Percentiles rank a stretch among this genome's conserved stretches.
These are phyloP conservation scores for Calliopum simillimum DNA, from an alignment of 2,888 invertebrate species.

Conservation along the genomic window DNA sequence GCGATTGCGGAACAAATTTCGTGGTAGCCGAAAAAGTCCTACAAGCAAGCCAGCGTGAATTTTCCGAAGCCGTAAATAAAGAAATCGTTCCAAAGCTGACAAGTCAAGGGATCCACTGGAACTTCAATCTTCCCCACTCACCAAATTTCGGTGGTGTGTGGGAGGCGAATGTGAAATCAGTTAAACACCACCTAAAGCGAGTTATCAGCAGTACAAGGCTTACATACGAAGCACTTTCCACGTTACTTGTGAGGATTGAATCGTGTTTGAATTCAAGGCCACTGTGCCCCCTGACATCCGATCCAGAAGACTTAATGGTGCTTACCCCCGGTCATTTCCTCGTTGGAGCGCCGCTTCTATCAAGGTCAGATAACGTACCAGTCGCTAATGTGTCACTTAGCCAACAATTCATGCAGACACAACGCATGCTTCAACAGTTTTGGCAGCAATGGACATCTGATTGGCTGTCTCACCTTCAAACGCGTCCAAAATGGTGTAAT, in stretches of 20 bases:
- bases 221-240: conserved; percentile 35
- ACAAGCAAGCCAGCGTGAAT: not conserved
- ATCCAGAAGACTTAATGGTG: conserved; percentile 35
- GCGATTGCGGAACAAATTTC: not conserved
- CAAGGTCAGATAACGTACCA: conserved; percentile 11
- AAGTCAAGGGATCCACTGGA: conserved; percentile 23
- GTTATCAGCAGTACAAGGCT: conserved; percentile 13
- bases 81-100: not conserved
- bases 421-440: conserved; percentile 34
- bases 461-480: conserved; percentile 43
- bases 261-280: conserved; percentile 37
- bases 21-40: conserved; percentile 3
- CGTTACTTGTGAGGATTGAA: conserved; percentile 34
- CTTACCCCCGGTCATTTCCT: conserved; percentile 39
- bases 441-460: conserved; percentile 41
- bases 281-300: conserved; percentile 31
- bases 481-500: conserved; percentile 41
- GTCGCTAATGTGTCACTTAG: not conserved
- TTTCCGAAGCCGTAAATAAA: too few relatives aligned
- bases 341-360: conserved; percentile 38
- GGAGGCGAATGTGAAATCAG: conserved; percentile 8
- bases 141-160: conserved; percentile 22
- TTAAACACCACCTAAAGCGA: conserved; percentile 34
- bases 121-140: conserved; percentile 34
- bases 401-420: conserved; percentile 29